These are phyloP conservation scores for Tetrao urogallus DNA, from an alignment of 2,113 vertebrate species.

Conservation along the genomic window DNA sequence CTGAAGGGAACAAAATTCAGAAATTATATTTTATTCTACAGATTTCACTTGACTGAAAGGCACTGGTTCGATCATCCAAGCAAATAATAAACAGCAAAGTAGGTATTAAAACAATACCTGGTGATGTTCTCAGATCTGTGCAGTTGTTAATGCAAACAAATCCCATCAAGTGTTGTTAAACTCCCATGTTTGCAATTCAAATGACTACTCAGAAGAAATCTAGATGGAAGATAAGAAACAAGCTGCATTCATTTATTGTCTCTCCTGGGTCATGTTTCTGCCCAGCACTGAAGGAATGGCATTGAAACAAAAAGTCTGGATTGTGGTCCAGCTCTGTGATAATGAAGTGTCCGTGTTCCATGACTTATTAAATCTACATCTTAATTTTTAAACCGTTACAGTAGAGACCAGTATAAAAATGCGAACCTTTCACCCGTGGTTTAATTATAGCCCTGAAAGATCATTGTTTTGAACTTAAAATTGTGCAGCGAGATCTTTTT, in stretches of 20 bases:
- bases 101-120: not conserved
- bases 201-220: not conserved
- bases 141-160: not conserved
- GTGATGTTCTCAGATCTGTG: not conserved
- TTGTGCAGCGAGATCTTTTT: not conserved
- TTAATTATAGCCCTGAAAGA: not conserved
- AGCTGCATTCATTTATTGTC: not conserved
- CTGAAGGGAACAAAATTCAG: not conserved
- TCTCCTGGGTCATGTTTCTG: not conserved
- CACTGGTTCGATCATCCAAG: not conserved
- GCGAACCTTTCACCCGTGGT: not conserved
- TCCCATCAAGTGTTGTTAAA: not conserved
- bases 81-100: not conserved
- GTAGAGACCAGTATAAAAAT: not conserved
- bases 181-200: not conserved
- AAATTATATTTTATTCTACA: not conserved
- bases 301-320: not conserved
- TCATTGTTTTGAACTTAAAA: slow-evolving; percentile 33
- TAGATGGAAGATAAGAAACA: not conserved
- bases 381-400: not conserved
- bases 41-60: not conserved
- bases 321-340: not conserved
- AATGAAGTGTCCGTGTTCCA: not conserved
- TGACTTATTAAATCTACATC: not conserved
- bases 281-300: not conserved